A percentile compares a stretch with the other conserved stretches of the same genome.
phyloP scores from a whole-genome alignment of 2,888 invertebrate species.

The Hyalella azteca region DNA sequence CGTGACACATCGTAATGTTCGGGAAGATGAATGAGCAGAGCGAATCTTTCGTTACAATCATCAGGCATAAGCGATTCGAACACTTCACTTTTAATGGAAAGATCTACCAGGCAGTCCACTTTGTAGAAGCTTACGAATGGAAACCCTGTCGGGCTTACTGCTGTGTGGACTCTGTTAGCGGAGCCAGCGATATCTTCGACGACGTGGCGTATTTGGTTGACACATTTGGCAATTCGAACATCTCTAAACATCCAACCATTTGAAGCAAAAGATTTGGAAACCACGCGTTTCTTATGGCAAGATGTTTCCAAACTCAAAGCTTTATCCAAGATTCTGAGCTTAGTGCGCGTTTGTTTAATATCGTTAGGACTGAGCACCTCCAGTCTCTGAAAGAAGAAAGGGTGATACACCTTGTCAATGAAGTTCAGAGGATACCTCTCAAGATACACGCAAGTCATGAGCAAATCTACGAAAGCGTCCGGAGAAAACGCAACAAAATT shows the following conservation, averaged over 20 bases:
- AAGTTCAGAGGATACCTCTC: slow-evolving; percentile 71
- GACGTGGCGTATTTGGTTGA: background rate
- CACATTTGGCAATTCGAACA: background rate
- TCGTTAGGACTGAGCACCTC: slow-evolving; percentile 59
- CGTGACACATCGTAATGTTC: slow-evolving; percentile 47
- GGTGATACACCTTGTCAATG: slow-evolving; percentile 69
- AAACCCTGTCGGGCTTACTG: background rate
- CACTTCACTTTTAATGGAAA: slow-evolving; percentile 66
- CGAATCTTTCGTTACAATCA: slow-evolving; percentile 61
- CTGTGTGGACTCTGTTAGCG: background rate
- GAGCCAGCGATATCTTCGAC: slow-evolving; percentile 11
- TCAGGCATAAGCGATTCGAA: slow-evolving; percentile 63
- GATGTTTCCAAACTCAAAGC: slow-evolving; percentile 70
- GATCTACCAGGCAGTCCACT: slow-evolving; percentile 61
- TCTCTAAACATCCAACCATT: slow-evolving; percentile 8
- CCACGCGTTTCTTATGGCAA: slow-evolving; percentile 68
- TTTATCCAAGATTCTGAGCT: slow-evolving; percentile 71
- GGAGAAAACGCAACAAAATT: slow-evolving; percentile 69
- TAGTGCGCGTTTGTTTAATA: slow-evolving; percentile 60
- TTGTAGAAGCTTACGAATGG: background rate
- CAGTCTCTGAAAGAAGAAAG: slow-evolving; percentile 70
- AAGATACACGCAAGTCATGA: slow-evolving; percentile 72
- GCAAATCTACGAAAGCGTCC: slow-evolving; percentile 69
- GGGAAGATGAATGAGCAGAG: slow-evolving; percentile 49
- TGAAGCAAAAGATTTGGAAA: background rate